phyloP scores from a whole-genome alignment of 2,113 vertebrate species.

The Pelusios castaneus region DNA sequence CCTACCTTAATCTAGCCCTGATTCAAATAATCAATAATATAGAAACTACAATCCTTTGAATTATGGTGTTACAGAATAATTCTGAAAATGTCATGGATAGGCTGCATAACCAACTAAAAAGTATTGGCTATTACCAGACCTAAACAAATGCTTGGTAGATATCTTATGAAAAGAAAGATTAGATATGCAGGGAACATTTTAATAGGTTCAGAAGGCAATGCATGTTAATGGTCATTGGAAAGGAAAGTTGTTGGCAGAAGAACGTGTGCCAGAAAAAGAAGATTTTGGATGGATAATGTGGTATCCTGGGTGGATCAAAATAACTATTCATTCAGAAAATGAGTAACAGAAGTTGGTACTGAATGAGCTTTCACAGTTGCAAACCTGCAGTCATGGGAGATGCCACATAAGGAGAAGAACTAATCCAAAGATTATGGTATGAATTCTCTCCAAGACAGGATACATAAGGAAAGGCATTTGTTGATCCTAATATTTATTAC shows the following conservation, averaged over 20 bases:
- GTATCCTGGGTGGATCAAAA: background rate
- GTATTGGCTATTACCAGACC: background rate
- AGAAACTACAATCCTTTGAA: background rate
- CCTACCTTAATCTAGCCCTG: too few species aligned
- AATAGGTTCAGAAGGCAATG: background rate
- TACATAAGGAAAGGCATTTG: background rate
- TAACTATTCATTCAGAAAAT: background rate
- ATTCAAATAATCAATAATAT: background rate
- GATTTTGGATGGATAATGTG: background rate
- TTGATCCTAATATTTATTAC: background rate
- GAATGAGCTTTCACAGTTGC: background rate
- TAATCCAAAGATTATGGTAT: background rate
- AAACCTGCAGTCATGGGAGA: background rate
- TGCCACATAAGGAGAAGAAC: background rate
- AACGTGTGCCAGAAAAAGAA: background rate
- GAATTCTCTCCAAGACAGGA: background rate
- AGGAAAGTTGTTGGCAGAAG: background rate
- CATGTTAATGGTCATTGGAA: background rate
- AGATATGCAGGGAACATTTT: background rate
- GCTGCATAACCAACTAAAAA: background rate
- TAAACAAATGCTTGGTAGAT: background rate
- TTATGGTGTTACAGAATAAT: background rate
- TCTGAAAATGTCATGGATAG: background rate
- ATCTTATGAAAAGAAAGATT: background rate
- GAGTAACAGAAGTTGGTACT: background rate